Evolutionary conservation across 2,113 vertebrate species (phyloP).

Genomic region (Pampusana beccarii): DNA sequence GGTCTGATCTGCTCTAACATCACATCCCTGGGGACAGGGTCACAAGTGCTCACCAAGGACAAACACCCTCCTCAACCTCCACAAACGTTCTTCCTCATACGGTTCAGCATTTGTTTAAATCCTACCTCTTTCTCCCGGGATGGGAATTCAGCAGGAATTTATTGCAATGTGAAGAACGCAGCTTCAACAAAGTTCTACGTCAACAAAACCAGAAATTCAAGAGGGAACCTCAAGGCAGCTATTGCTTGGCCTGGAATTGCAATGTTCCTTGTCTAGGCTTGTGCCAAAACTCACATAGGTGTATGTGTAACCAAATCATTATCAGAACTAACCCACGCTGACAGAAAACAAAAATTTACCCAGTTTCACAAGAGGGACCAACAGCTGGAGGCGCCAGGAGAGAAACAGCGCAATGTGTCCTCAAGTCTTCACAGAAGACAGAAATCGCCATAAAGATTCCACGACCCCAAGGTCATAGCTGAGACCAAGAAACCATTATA

Average conservation of each 20-base stretch:
- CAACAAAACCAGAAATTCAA: not conserved
- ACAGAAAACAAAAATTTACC: not conserved
- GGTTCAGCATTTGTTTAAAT: not conserved
- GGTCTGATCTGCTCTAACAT: rapidly evolving
- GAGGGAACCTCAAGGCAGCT: not conserved
- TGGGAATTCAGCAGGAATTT: not conserved
- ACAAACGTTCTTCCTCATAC: not conserved
- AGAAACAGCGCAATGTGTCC: rapidly evolving
- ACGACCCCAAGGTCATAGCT: rapidly evolving
- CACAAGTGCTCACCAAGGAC: not conserved
- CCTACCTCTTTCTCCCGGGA: rapidly evolving
- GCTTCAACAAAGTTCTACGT: not conserved
- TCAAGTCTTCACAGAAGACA: not conserved
- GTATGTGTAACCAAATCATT: not conserved
- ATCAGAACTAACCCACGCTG: rapidly evolving
- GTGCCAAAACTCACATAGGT: not conserved
- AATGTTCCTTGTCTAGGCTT: not conserved
- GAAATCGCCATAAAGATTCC: not conserved
- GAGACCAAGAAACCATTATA: not conserved
- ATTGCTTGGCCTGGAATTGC: not conserved
- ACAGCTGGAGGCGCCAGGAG: not conserved
- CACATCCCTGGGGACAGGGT: rapidly evolving
- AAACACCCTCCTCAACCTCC: not conserved
- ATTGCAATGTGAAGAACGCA: not conserved
- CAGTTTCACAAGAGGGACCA: not conserved